phyloP scores from a whole-genome alignment of 2,888 invertebrate species.

The Tubulanus polymorphus region DNA sequence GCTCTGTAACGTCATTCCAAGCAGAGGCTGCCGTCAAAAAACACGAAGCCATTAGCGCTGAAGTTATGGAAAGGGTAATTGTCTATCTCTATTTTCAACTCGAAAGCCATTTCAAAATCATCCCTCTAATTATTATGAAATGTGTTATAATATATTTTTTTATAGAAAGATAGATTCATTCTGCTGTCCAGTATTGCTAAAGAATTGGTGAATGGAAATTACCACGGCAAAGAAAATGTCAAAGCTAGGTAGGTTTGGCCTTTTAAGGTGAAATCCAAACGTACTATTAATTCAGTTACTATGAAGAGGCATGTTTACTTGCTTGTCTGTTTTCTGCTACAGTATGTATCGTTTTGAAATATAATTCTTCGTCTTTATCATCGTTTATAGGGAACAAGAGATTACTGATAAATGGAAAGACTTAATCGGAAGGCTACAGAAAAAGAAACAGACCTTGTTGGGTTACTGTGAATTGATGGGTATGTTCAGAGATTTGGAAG shows the following conservation, averaged over 20 bases:
- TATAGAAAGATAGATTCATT: conserved; percentile 83
- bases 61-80: conserved; percentile 78
- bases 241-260: conserved; percentile 44
- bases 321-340: no score
- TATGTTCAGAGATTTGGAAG: conserved; percentile 85
- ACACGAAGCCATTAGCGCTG: conserved; percentile 96
- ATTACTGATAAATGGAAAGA: conserved; percentile 85
- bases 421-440: conserved; percentile 77
- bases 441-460: conserved; percentile 58
- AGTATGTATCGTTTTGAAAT: no score
- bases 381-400: conserved; percentile 62
- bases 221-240: conserved; percentile 83
- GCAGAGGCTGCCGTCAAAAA: conserved; percentile 97
- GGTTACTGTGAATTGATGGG: conserved; percentile 82
- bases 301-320: no score
- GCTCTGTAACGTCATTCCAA: conserved; percentile 76
- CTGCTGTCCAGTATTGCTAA: conserved; percentile 90
- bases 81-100: conserved; percentile 8
- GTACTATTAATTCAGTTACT: no score
- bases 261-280: no score
- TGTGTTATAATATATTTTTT: conserved; percentile 8
- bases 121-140: not conserved
- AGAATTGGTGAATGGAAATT: conserved; percentile 85
- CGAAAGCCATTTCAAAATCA: not conserved
- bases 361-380: no score